Evolutionary conservation across 1,140 invertebrate genomes (phyloP).

Genomic region (Lithobius niger): DNA sequence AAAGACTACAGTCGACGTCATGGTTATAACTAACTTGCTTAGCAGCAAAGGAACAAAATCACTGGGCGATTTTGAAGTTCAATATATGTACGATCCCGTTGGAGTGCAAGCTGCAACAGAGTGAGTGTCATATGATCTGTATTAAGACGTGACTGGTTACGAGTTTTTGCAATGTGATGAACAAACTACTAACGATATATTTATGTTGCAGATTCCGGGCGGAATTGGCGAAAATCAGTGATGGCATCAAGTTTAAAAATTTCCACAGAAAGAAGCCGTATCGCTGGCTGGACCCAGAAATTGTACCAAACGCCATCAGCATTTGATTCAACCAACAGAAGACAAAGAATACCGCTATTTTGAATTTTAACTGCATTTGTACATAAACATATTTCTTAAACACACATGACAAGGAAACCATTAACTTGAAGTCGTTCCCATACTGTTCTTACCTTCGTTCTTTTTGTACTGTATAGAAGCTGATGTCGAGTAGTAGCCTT

Average conservation of each 20-base stretch:
- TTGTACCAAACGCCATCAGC: slow-evolving; percentile 35
- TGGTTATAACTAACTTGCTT: slow-evolving; percentile 37
- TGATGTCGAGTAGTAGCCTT: too few relatives aligned
- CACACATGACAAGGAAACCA: too few relatives aligned
- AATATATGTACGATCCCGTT: slow-evolving; percentile 35
- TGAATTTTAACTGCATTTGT: too few relatives aligned
- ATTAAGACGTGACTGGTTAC: not conserved
- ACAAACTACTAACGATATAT: not conserved
- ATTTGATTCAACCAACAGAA: slow-evolving; percentile 21
- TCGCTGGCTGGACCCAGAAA: slow-evolving; percentile 32
- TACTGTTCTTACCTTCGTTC: too few relatives aligned
- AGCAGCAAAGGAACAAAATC: slow-evolving; percentile 34
- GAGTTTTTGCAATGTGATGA: not conserved
- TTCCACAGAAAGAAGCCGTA: slow-evolving; percentile 25
- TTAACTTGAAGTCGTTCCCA: too few relatives aligned
- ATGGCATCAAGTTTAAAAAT: slow-evolving; percentile 29
- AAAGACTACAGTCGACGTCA: slow-evolving; percentile 33
- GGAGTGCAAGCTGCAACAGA: slow-evolving; percentile 31
- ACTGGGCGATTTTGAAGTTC: slow-evolving; percentile 37
- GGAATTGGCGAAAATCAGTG: slow-evolving; percentile 27
- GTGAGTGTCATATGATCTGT: slow-evolving; percentile 25
- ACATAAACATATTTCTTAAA: too few relatives aligned
- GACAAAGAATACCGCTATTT: not conserved
- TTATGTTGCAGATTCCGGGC: slow-evolving; percentile 27
- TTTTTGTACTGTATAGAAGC: too few relatives aligned